A percentile compares a stretch with the other conserved stretches of the same genome.
Evolutionary conservation across 2,797 vertebrate genomes (phyloP).

Genomic region (Enteromius trimaculatus): DNA sequence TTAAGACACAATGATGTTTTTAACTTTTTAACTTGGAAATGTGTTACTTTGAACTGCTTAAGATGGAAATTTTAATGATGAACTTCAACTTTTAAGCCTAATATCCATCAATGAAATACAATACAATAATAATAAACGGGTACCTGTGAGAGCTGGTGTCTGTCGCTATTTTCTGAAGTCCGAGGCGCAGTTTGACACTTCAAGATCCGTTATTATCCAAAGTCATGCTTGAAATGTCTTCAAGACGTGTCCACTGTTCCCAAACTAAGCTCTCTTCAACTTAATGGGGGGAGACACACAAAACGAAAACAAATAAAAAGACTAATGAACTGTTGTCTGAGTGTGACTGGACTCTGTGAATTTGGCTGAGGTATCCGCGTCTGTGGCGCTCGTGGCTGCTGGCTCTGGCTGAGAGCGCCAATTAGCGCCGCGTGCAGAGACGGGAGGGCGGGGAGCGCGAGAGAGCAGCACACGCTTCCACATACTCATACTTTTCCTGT

Average conservation of each 20-base stretch:
- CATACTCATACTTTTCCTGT: background rate
- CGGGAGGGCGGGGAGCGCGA: background rate
- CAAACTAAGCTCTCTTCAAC: background rate
- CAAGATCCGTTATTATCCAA: slow-evolving; percentile 28
- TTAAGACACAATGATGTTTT: background rate
- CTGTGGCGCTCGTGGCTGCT: slow-evolving; percentile 22
- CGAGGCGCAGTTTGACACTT: slow-evolving; percentile 39
- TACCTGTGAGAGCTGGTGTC: slow-evolving; percentile 26
- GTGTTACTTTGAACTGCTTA: background rate
- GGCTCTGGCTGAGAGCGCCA: slow-evolving; percentile 7
- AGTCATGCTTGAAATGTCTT: slow-evolving; percentile 7
- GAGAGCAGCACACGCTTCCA: background rate
- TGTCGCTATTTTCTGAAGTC: slow-evolving; percentile 13
- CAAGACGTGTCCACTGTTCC: background rate
- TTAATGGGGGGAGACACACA: background rate
- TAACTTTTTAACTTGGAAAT: background rate
- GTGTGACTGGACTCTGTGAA: slow-evolving; percentile 18
- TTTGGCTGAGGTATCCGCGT: slow-evolving; percentile 13
- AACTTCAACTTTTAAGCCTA: background rate
- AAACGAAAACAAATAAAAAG: slow-evolving; percentile 32
- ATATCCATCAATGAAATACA: background rate
- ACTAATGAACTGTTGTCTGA: background rate
- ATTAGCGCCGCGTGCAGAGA: slow-evolving; percentile 43
- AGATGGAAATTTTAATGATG: background rate
- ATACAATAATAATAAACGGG: background rate